Base-by-base conservation (phyloP, 2,113 vertebrate species). In the Melanotaenia duboulayi region DNA sequence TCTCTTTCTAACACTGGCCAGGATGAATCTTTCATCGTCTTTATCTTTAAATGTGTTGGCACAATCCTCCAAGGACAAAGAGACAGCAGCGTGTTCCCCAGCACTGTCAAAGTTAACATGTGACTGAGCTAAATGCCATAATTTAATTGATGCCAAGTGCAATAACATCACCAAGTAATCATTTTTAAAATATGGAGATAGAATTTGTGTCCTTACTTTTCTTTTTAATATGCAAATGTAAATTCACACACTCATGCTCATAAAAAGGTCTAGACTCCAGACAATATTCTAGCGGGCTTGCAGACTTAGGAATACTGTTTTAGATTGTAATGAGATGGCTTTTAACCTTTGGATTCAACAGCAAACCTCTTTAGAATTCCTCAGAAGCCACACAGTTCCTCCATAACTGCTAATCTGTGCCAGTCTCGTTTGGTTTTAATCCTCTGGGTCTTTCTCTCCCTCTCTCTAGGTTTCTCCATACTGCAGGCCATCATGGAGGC, bases 401-500 rank as follows among this genome's bases (percentile, higher is more conserved):
- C 61, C 72, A 62, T 52, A 84, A 82, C 37, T 62, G 49, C 65
- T 57, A 61, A 28, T 64, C 13, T 78, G 70, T 56, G 35, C 22
- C n/a, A 35, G 20, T 46, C 32, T 23, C 48, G 50, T 28, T 39
- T 48, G 56, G 58, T 39, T 83, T 32, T 84, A 69, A 88, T 78
- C 51, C 62, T 72, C 54, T 60, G 42, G 20, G 71, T 73, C 48
- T 39, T 39, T 56, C 23, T 78, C 39, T 56, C 13, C 77, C 11
- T 56, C 55, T 77, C 60, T 87, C 39, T 67, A 99, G 97, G 98
- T 82, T 99, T 99, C 93, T 98, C 98, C 35, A 98, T 99, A 82
- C 96, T 99, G 81, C 98, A 99, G 91, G 97, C 97, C 10, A 99
- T 99, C 91, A 99, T 99, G 98, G 97, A 99, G 94, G 96, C 97